A percentile compares a stretch with the other conserved stretches of the same genome.
These are phyloP conservation scores for Callaeas wilsoni DNA, from an alignment of 2,113 vertebrate genomes.

Conservation along the genomic window DNA sequence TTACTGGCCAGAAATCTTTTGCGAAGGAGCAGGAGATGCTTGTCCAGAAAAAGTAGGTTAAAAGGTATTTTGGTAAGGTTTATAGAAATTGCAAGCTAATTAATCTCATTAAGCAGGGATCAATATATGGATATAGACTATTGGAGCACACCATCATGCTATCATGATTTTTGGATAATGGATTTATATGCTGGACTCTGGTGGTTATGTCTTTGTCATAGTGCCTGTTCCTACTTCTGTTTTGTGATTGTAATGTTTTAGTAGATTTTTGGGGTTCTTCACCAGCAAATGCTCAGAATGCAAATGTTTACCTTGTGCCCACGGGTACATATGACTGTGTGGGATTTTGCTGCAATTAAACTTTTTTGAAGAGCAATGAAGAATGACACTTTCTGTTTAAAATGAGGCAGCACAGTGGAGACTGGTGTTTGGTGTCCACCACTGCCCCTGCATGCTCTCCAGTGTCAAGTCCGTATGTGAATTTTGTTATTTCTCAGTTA, in stretches of 20 bases:
- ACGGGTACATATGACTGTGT: not conserved
- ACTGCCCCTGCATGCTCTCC: not conserved
- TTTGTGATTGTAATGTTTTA: not conserved
- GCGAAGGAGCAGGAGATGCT: conserved; percentile 84
- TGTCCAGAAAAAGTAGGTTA: conserved; percentile 79
- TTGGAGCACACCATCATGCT: not conserved
- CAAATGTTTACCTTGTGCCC: not conserved
- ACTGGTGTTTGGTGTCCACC: not conserved
- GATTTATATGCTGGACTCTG: not conserved
- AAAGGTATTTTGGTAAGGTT: not conserved
- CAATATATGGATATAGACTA: not conserved
- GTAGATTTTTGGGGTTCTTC: not conserved
- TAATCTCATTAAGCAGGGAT: not conserved
- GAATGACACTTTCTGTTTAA: not conserved
- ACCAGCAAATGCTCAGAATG: not conserved
- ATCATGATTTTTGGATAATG: not conserved
- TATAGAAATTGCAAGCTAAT: not conserved
- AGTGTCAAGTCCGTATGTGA: not conserved
- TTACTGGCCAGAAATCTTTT: conserved; percentile 87
- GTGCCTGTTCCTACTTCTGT: not conserved
- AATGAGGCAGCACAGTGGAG: not conserved
- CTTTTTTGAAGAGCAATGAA: not conserved
- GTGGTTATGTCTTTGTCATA: not conserved
- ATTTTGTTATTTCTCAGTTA: not conserved
- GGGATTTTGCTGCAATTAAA: not conserved